These are phyloP conservation scores for Nasonia longicornis DNA, from an alignment of 1,140 invertebrate species.

Conservation along the genomic window DNA sequence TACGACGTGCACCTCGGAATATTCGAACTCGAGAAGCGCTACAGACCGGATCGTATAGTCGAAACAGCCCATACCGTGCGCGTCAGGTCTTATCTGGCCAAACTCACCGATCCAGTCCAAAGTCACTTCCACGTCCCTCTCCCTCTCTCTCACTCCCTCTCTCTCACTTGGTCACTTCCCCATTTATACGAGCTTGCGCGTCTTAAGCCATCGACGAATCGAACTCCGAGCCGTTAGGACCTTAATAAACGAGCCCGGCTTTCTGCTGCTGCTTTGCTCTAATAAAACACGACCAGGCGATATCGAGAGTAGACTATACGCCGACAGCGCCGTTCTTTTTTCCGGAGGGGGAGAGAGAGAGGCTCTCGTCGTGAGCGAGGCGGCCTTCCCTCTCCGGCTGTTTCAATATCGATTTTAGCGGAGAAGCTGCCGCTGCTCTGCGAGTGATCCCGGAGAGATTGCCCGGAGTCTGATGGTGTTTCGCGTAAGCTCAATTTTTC, in stretches of 20 bases:
- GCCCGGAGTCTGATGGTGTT: background rate
- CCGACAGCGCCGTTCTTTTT: background rate
- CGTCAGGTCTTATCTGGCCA: slow-evolving; percentile 41
- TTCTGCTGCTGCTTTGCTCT: background rate
- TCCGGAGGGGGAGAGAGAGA: too few species aligned
- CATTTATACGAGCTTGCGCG: slow-evolving; percentile 37
- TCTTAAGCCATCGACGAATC: slow-evolving; percentile 27
- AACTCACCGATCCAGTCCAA: slow-evolving; percentile 44
- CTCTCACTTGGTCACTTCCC: slow-evolving; percentile 5
- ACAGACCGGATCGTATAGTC: background rate
- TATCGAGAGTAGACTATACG: background rate
- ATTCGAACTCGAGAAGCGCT: background rate
- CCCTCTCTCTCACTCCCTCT: slow-evolving; percentile 8
- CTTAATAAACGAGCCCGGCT: slow-evolving; percentile 40
- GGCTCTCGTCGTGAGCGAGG: too few species aligned
- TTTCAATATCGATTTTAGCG: background rate
- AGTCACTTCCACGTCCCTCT: slow-evolving; percentile 27
- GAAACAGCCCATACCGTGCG: slow-evolving; percentile 29
- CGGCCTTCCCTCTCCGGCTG: background rate
- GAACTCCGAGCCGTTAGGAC: slow-evolving; percentile 36
- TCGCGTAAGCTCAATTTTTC: background rate
- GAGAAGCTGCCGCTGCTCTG: background rate
- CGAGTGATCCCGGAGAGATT: background rate
- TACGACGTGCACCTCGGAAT: background rate
- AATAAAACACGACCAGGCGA: slow-evolving; percentile 33